Evolutionary conservation across 2,113 vertebrate species (phyloP).

Genomic region (Eleginops maclovinus): DNA sequence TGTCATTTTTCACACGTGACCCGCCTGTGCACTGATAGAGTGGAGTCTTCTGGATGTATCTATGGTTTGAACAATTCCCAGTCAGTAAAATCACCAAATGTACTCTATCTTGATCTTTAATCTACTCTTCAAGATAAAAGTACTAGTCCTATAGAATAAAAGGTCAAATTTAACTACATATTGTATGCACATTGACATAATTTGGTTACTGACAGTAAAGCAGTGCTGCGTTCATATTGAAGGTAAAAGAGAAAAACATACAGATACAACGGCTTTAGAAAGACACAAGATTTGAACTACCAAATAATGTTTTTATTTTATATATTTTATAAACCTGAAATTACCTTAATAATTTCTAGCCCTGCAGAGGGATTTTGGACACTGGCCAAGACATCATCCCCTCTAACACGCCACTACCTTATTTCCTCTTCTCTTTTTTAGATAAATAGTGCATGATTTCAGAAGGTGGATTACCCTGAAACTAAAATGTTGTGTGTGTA

Average conservation of each 20-base stretch:
- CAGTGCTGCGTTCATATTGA: neutral
- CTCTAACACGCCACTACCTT: neutral
- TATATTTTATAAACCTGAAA: neutral
- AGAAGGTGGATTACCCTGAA: neutral
- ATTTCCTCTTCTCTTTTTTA: conserved; percentile 5
- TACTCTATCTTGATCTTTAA: no score
- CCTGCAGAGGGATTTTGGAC: neutral
- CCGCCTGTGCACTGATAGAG: no score
- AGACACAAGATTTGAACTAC: neutral
- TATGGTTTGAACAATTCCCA: neutral
- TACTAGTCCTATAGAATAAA: no score
- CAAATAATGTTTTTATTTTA: neutral
- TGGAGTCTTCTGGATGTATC: neutral
- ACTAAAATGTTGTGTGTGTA: neutral
- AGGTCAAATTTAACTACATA: neutral
- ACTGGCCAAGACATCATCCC: neutral
- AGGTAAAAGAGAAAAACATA: neutral
- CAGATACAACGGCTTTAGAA: neutral
- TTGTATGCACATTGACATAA: neutral
- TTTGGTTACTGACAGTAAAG: neutral
- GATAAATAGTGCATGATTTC: neutral
- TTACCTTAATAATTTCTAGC: neutral
- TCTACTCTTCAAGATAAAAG: no score
- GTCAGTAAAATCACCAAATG: no score
- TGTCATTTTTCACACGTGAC: neutral